Evolutionary conservation across 2,797 vertebrate species (phyloP).

Genomic region (Poeciliopsis gracilis): DNA sequence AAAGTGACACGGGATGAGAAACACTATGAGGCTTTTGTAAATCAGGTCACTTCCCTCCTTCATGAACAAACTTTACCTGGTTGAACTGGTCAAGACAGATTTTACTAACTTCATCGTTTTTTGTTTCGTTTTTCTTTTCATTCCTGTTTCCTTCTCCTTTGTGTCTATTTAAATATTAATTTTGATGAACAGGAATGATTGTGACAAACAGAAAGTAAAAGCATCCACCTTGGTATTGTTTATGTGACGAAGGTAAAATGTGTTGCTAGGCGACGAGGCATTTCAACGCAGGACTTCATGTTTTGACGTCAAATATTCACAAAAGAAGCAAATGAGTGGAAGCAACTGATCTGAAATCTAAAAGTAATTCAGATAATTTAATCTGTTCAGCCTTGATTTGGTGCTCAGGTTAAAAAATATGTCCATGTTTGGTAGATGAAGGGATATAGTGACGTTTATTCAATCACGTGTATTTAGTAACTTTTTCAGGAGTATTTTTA

Average conservation of each 20-base stretch:
- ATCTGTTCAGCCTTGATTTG: background rate
- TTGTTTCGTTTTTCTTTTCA: background rate
- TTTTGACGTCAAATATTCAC: background rate
- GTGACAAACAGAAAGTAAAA: background rate
- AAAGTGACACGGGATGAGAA: background rate
- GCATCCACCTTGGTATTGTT: background rate
- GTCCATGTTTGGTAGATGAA: background rate
- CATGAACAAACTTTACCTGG: background rate
- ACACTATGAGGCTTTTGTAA: background rate
- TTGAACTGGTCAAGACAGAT: background rate
- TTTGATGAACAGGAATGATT: background rate
- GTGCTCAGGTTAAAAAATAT: background rate
- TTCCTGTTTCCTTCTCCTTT: background rate
- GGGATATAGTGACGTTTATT: background rate
- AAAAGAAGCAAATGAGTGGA: background rate
- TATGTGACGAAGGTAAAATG: background rate
- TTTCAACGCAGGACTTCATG: background rate
- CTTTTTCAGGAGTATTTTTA: too few relatives aligned
- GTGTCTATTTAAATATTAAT: too few relatives aligned
- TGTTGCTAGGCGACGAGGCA: background rate
- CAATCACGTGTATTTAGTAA: too few relatives aligned
- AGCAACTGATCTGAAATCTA: too few relatives aligned
- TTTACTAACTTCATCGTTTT: background rate
- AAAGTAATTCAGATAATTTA: background rate
- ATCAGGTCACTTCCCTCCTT: background rate